Conservation (phyloP, 2,797 vertebrate species). For the Phylloscopus collybita region DNA sequence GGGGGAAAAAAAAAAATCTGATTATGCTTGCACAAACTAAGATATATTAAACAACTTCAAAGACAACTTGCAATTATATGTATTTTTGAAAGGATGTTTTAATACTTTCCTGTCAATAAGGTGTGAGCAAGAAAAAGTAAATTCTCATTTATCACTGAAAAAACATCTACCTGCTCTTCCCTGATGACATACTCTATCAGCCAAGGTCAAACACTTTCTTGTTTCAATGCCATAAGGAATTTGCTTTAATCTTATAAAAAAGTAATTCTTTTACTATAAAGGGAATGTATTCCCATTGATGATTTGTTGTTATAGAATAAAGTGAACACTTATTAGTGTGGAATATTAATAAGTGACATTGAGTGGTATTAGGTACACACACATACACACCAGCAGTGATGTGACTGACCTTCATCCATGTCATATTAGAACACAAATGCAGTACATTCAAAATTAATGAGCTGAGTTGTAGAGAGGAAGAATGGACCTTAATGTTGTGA, state of each 20-base stretch:
- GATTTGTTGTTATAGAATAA: not conserved
- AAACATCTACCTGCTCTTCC: not conserved
- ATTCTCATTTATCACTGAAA: not conserved
- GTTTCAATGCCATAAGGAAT: not conserved
- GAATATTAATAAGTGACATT: not conserved
- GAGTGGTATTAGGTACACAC: not conserved
- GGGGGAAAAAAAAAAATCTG: not conserved
- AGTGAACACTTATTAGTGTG: not conserved
- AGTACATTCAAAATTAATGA: not conserved
- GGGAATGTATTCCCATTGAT: not conserved
- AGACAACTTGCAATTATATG: not conserved
- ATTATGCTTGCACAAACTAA: constrained; percentile 22
- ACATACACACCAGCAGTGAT: accelerated
- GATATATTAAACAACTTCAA: constrained; percentile 14
- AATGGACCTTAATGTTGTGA: not conserved
- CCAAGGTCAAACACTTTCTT: not conserved
- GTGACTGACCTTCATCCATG: not conserved
- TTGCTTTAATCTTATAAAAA: not conserved
- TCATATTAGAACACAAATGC: not conserved
- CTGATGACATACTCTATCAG: not conserved
- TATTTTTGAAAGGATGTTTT: constrained; percentile 4
- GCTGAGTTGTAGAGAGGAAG: not conserved
- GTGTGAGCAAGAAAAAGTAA: not conserved
- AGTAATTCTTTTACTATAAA: not conserved
- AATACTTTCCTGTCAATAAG: not conserved